Evolutionary conservation across 2,888 invertebrate species (phyloP).

Genomic region (Digitonthophagus gazella): DNA sequence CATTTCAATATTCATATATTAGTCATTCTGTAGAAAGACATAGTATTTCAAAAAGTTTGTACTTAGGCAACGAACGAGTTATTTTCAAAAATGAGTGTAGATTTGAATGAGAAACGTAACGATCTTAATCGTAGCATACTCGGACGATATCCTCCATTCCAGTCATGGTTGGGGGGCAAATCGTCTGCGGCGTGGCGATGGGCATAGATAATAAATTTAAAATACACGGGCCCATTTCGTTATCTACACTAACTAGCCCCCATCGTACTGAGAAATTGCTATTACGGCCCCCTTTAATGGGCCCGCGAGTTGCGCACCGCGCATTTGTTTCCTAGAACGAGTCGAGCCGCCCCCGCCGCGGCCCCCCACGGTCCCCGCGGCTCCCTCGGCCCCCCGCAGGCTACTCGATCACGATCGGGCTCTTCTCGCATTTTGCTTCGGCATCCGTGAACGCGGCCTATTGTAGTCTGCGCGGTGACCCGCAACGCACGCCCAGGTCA

Average conservation of each 20-base stretch:
- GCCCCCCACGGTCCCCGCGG: background rate
- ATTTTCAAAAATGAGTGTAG: no score
- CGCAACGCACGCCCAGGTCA: slow-evolving; percentile 36
- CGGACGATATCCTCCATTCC: background rate
- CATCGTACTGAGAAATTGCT: slow-evolving; percentile 17
- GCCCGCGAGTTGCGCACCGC: slow-evolving; percentile 4
- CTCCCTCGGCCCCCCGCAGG: slow-evolving; percentile 1
- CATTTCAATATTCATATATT: no score
- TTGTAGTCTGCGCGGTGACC: slow-evolving; percentile 40
- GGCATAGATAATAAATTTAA: slow-evolving; percentile 10
- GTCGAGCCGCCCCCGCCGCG: background rate
- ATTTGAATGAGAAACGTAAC: background rate
- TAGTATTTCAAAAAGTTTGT: no score
- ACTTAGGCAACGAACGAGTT: no score
- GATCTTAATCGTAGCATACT: background rate
- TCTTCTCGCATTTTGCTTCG: slow-evolving; percentile 35
- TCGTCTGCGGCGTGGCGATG: background rate
- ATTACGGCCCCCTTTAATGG: slow-evolving; percentile 11
- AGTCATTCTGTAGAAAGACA: no score
- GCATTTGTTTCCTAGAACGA: slow-evolving; percentile 15
- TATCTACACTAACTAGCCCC: slow-evolving; percentile 15
- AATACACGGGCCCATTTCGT: slow-evolving; percentile 10
- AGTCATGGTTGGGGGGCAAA: background rate
- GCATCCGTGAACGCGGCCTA: slow-evolving; percentile 36
- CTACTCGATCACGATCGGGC: slow-evolving; percentile 33